Evolutionary conservation across 37 sponge, comb jelly and placozoan species (phyloP), one percentile per base, ranked within the genome.

Genomic region (Agelas oroides): DNA sequence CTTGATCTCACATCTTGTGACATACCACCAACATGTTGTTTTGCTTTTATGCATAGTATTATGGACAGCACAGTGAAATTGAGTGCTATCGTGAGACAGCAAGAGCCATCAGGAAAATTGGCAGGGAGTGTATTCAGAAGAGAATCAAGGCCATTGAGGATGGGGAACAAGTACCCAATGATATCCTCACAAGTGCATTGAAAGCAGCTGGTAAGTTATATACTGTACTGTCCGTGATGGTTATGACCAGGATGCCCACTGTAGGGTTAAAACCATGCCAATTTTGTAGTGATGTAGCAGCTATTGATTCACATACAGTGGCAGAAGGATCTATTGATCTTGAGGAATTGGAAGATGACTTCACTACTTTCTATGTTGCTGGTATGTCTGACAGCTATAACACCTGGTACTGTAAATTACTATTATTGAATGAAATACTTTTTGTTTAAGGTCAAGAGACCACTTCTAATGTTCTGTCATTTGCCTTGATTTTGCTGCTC

Each of bases 341-440:
- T 60, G 77, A 76, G 23, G 40, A 20, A 2, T 20, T 76, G 62
- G 77, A 58, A 30, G 77, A 76, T 76, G 77, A 76, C 62, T 76
- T 76, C 27, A 59, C 37, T 13, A 76, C 77, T 1, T 76, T 59
- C 63, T 76, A 76, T 36, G 56, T 60, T 76, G 77, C 77, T 32
- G 77, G 77, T 76, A 59, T 23, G 33, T 76, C 28, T 28, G 24
- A n/a, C 23, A 3, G n/a, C 70, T 31, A 23, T 23, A 35, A 35
- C 36, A 69, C 23, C 31, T 66, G 27, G 1, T 1, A 33, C 33
- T 66, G 67, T 66, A 33, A 17, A 18, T 27, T 13, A 62, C 13
- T 62, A 46, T 12, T 46, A 46, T 12, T 46, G 3, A 3, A 46
- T 46, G 46, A 3, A 46, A 8, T 46, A 8, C 27, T 61, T 14